Evolutionary conservation across 2,888 invertebrate genomes (phyloP), one percentile per base, ranked within the genome.

Genomic region (Andricus quercusramuli): DNA sequence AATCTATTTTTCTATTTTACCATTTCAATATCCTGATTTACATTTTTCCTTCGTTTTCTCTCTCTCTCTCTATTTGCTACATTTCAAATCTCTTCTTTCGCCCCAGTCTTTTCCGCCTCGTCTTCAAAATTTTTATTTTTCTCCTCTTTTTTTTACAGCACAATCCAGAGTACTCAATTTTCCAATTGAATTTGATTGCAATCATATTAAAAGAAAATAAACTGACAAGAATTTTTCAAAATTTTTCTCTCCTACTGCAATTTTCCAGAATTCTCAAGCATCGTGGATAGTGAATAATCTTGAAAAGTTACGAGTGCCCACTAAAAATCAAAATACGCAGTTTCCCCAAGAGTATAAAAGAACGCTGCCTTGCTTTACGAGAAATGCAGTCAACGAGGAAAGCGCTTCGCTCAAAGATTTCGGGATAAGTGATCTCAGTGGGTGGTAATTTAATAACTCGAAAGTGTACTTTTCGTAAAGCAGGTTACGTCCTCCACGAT

Each of bases 401-500:
- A 74, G 51, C 11, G 74, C 74, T 74, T 74, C 56, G 56, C 37
- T 56, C 37, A 74, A 56, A 74, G 56, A 74, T 74, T 74, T 74
- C 56, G 32, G 32, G n/a, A 74, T 74, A 74, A 74, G 32, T 74
- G 74, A 51, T 51, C 74, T 74, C 74, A 51, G 56, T 22, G 56
- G 56, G 32, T 74, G 74, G 74, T 59, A 78, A 78, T 78, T 78
- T 65, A 82, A 78, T 82, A 82, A 64, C 47, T 22, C 47, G 47
- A 51, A 47, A 79, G 78, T 79, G 77, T 77, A 80, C 82, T 81
- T 81, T 83, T 80, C 65, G 56, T 20, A 41, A 32, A 44, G 37
- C 67, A 25, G 51, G 68, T 77, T 77, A 78, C 25, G 78, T 59
- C 78, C 32, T 79, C 47, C 47, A 79, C 56, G 51, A 79, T 17